Base-by-base conservation (phyloP, 1,140 invertebrate species). In the Aradophagus sp. region DNA sequence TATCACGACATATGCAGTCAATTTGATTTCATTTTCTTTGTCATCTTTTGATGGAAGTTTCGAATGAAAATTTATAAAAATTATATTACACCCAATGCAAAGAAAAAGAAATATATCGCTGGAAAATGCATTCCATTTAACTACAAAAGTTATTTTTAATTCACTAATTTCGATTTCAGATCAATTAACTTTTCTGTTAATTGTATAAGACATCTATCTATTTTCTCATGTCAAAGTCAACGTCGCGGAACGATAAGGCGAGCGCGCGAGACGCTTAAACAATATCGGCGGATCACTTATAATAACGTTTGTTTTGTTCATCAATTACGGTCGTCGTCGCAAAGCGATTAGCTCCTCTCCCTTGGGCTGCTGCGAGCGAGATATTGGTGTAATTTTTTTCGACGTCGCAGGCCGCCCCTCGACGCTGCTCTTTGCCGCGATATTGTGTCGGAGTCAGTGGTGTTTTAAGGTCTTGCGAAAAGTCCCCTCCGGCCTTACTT, bases 351-450 rank as follows among this genome's bases (percentile, higher is more conserved):
- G 77, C 62, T 58, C 58, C 41, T 63, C 65, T 73, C 59, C 62
- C 68, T 56, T 55, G 55, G 23, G 39, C 55, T 70, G 59, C 35
- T 50, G 20, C 53, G 35, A 58, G 56, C 56, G 69, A 66, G 70
- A 82, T 82, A 82, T 80, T 79, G 74, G 72, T 63, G 80, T 79
- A 81, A 84, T 78, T 80, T 80, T 81, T 82, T 80, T 77, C 58
- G 45, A 45, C 66, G 66, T 76, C 75, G 59, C 50, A 62, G 45
- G 6, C 62, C 69, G n/a, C 45, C 58, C 69, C 65, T 62, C 61
- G 55, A 14, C 42, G 45, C 13, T 39, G 48, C 52, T 65, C 65
- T 61, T 62, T 69, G 50, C 42, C 34, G 56, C 48, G 58, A 67
- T 72, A 67, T 67, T 66, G 53, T 74, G 66, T 53, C 35, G 62